Evolutionary conservation across 37 sponge, comb jelly and placozoan genomes (phyloP), one percentile per base, ranked within the genome.

Genomic region (Chondrilla cf. caribensis): DNA sequence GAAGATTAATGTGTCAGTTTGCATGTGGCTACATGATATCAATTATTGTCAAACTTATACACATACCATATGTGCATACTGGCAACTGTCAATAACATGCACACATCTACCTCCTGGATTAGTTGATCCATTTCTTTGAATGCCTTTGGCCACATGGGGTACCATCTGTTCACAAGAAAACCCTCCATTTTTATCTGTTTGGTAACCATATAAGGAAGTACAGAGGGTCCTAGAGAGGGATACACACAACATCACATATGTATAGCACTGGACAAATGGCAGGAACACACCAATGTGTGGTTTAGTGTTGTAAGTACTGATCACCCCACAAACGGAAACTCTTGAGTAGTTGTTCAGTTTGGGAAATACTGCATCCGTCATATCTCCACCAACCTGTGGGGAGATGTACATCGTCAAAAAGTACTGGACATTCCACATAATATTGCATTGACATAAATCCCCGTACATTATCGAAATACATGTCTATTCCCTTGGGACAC

Each of bases 381-480:
- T 89, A 8, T 89, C 93, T 29, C 95, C 95, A 33, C 95, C 95
- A 84, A 95, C 95, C 95, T 95, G 36, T 1, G n/a, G n/a, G n/a
- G n/a, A n/a, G n/a, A n/a, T n/a, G n/a, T n/a, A n/a, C n/a, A n/a
- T n/a, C n/a, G n/a, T n/a, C n/a, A n/a, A n/a, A n/a, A n/a, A n/a
- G n/a, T n/a, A n/a, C n/a, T n/a, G n/a, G n/a, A n/a, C n/a, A n/a
- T n/a, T n/a, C 32, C 31, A 8, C 8, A 25, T 8, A 64, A 64
- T 31, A 64, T 64, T 14, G 66, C 9, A 73, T 21, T 47, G 28
- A 76, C 22, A 57, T 33, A 70, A n/a, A n/a, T n/a, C n/a, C n/a
- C n/a, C 86, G 84, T 84, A 95, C 96, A 84, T 95, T 95, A 39
- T 95, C 96, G 87, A 90, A 95, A 84, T 85, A 95, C 54, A 87